Evolutionary conservation across 2,113 vertebrate species (phyloP).

Genomic region (Fregata magnificens): DNA sequence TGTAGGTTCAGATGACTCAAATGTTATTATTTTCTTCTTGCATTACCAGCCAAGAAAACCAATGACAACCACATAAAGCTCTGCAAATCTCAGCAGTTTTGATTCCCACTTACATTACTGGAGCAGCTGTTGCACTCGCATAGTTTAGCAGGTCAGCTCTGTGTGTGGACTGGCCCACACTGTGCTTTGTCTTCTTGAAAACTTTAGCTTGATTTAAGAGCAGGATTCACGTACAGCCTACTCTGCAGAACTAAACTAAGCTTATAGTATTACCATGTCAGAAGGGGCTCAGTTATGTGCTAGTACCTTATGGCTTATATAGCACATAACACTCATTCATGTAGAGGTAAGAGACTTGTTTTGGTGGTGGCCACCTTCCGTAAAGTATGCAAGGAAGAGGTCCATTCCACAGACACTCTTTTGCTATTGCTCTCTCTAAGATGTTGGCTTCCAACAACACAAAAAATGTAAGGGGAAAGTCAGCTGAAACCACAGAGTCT

Average conservation of each 20-base stretch:
- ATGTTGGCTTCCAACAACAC: not conserved
- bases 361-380: not conserved
- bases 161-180: not conserved
- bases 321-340: not conserved
- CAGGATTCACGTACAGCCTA: not conserved
- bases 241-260: not conserved
- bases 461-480: not conserved
- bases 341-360: not conserved
- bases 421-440: not conserved
- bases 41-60: constrained; percentile 58
- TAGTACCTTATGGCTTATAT: not conserved
- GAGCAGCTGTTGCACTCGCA: constrained; percentile 4
- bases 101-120: constrained; percentile 17
- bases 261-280: rapidly evolving
- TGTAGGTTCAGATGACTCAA: constrained; percentile 57
- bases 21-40: constrained; percentile 59
- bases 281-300: not conserved
- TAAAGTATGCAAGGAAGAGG: not conserved
- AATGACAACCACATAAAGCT: not conserved
- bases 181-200: not conserved
- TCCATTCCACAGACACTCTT: not conserved
- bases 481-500: constrained; percentile 12
- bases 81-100: constrained; percentile 64
- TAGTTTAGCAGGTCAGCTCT: constrained; percentile 7
- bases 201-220: not conserved